Base-by-base conservation (phyloP, 2,113 vertebrate genomes). In the Sterna hirundo region DNA sequence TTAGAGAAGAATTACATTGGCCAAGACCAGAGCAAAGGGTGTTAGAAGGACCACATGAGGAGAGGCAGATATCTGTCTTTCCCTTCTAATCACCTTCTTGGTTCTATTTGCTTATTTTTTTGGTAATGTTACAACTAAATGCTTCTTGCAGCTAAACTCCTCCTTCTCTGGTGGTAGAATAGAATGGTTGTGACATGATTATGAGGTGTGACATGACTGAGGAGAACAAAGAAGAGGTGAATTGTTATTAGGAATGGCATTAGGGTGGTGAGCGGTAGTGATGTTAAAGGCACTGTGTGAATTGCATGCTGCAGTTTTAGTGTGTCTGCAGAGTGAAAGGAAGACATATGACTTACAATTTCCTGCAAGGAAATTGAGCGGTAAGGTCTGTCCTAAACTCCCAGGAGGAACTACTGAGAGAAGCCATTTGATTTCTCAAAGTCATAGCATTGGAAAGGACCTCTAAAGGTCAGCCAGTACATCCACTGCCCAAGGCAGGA, bases 271-370 rank as follows among this genome's bases (percentile, higher is more conserved):
- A 76, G 66, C 52, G 70, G 20, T 2, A 26, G 36, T 15, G 52
- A 10, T 69, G 32, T 71, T 60, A 84, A 84, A 27, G 19, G 30
- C 29, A 51, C 32, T 26, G 47, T 58, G 54, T 2, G 18, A 65
- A 57, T 64, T 57, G 62, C 4, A 2, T 79, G 66, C 70, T 86
- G 49, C 81, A 65, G 44, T 51, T 91, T 85, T 46, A 79, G 49
- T 65, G 21, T 70, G 69, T 42, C 75, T 6, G 30, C 42, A 66
- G 75, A 88, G 30, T 22, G 58, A 90, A 94, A 95, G 57, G 86
- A 95, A 96, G 81, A 93, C 38, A 11, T 95, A 96, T n/a, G 89
- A 65, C 66, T 86, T 94, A 65, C 38, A 93, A 82, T 96, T 87
- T 83, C 51, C 75, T 92, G 79, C 57, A 69, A 91, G 70, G 29